Base-by-base conservation (phyloP, 2,797 vertebrate genomes). In the Rhadinocentrus ornatus region DNA sequence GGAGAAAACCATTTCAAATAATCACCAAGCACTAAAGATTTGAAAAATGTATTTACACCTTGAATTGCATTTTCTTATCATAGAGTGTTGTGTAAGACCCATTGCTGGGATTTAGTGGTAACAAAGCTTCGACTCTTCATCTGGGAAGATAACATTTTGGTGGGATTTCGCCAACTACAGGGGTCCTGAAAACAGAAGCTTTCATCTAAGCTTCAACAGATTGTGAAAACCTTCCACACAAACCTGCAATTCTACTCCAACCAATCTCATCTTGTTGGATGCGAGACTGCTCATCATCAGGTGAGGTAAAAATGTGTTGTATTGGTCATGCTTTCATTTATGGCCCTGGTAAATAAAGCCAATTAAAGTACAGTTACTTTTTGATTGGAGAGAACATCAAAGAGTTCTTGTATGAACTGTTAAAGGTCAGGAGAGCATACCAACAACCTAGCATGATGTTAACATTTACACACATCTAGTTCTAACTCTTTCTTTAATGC, bases 31-130 rank as follows among this genome's bases (percentile, higher is more conserved):
- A 78, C 85, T 81, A 85, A 58, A 83, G 65, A 70, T 74, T 78
- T 78, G 81, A 58, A 80, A 85, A 81, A 82, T 79, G 64, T 80
- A 86, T 86, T 80, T 86, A 84, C 62, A 58, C 59, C 56, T 44
- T 71, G 69, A 82, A 78, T 73, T 86, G 77, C 61, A 75, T 78
- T 76, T 84, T 75, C 69, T 73, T 59, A 69, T 78, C 65, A 22
- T 55, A 53, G 48, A 48, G 32, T 9, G 29, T 62, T 75, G 75
- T 73, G 66, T 62, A 46, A 59, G 48, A 61, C 5, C 64, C 60
- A 50, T 82, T 75, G 61, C 50, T 56, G 31, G 65, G 58, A 83
- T 59, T 81, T 54, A 62, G 39, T 35, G 12, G 69, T 35, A 80
- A 83, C 77, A 75, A 56, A 62, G 37, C 35, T 48, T 22, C 26